Conservation (phyloP, 1,140 invertebrate genomes). For the Saccostrea glomerata region DNA sequence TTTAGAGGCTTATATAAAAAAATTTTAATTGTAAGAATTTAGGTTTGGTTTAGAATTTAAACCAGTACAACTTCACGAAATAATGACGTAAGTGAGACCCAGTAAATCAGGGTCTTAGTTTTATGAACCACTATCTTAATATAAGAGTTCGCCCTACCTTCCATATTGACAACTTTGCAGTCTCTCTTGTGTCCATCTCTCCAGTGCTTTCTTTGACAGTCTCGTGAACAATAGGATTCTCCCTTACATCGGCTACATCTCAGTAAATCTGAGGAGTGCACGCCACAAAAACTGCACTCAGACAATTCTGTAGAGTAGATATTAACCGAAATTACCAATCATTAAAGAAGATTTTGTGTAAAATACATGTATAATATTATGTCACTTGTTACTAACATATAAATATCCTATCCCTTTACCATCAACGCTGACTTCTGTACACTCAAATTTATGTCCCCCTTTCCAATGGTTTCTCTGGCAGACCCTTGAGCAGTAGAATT, state of each 20-base stretch:
- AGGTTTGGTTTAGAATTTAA: too few species aligned
- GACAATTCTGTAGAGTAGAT: too few species aligned
- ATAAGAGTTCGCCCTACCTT: too few species aligned
- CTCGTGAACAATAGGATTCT: too few species aligned
- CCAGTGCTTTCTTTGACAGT: background rate
- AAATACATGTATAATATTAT: too few species aligned
- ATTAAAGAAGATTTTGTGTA: background rate
- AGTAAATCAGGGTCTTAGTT: too few species aligned
- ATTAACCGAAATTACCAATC: too few species aligned
- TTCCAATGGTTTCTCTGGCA: background rate
- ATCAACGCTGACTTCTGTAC: background rate
- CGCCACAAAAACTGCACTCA: background rate
- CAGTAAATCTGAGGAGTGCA: background rate
- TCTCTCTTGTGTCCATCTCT: background rate
- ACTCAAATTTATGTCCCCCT: background rate
- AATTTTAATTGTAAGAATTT: too few species aligned
- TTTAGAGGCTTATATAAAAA: too few species aligned
- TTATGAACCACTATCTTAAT: too few species aligned
- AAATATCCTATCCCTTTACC: background rate
- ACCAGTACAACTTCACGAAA: too few species aligned
- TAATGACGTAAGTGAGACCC: too few species aligned
- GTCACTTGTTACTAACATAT: background rate
- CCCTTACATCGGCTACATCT: conserved; percentile 15
- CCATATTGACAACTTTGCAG: background rate
- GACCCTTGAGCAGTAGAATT: background rate